These are phyloP conservation scores for Crotalus helleri DNA, from an alignment of 2,113 vertebrate genomes.

Conservation along the genomic window DNA sequence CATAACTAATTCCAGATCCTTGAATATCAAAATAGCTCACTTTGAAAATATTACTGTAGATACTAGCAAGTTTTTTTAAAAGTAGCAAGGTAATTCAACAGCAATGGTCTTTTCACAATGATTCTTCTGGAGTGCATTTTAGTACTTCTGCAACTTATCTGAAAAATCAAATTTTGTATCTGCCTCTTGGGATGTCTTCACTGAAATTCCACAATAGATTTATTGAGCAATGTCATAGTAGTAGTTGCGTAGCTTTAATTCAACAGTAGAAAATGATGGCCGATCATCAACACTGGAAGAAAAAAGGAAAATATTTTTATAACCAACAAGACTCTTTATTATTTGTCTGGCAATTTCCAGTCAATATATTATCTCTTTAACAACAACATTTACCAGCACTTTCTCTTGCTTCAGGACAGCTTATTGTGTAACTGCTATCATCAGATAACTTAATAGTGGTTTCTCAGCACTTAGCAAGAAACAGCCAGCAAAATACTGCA, in stretches of 20 bases:
- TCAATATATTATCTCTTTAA: not conserved
- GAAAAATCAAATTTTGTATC: not conserved
- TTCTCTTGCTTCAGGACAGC: not conserved
- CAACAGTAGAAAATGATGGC: conserved; percentile 80
- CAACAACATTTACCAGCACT: not conserved
- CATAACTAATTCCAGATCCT: not conserved
- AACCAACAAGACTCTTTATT: not conserved
- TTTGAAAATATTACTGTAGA: not conserved
- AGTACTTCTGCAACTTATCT: not conserved
- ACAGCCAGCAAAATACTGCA: not conserved
- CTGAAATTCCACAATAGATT: not conserved
- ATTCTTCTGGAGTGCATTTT: not conserved
- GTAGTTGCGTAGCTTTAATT: conserved; percentile 84
- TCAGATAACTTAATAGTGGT: not conserved
- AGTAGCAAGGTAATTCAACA: not conserved
- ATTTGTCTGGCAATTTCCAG: not conserved
- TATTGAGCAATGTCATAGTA: conserved; percentile 92
- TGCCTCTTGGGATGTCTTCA: not conserved
- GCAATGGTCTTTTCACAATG: not conserved
- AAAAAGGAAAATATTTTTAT: not conserved
- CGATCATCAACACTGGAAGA: conserved; percentile 78
- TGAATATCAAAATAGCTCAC: not conserved
- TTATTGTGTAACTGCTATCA: not conserved
- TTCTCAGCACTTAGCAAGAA: not conserved
- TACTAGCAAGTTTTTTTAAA: not conserved